Conservation (phyloP, 2,888 invertebrate genomes). For the Caenorhabditis sp. region DNA sequence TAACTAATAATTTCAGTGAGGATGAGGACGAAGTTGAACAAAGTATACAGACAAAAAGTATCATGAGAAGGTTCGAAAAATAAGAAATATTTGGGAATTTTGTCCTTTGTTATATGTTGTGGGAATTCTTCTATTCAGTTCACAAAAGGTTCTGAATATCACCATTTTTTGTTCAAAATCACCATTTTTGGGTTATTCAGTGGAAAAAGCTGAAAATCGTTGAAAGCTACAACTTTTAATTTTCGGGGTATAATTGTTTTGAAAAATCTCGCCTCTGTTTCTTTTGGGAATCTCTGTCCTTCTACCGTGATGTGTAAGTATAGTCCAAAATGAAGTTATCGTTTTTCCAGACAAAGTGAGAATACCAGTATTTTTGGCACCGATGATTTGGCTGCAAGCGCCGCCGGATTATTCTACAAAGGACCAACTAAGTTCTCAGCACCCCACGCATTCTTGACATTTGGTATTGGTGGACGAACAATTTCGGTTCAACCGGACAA, state of each 20-base stretch:
- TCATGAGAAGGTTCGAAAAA: conserved; percentile 20
- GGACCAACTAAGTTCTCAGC: conserved; percentile 40
- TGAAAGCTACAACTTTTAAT: background rate
- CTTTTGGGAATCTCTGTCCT: too few relatives aligned
- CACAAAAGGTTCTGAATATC: background rate
- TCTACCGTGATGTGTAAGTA: too few relatives aligned
- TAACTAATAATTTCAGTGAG: background rate
- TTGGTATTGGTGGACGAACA: conserved; percentile 42
- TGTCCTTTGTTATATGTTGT: background rate
- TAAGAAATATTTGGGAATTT: background rate
- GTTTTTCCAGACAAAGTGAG: conserved; percentile 49
- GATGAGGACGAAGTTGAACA: background rate
- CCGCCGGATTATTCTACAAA: conserved; percentile 28
- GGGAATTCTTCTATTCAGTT: background rate
- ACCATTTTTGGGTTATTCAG: too few relatives aligned
- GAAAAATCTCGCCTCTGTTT: too few relatives aligned
- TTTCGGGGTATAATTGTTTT: too few relatives aligned
- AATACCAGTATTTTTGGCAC: conserved; percentile 45
- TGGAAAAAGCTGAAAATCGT: too few relatives aligned
- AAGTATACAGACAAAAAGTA: conserved; percentile 23
- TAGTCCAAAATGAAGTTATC: background rate
- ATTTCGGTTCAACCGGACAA: conserved; percentile 39
- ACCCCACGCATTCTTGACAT: conserved; percentile 43
- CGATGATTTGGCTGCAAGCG: conserved; percentile 25
- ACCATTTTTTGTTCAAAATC: background rate